These are phyloP conservation scores for Xestia rhomboidea DNA, from an alignment of 2,888 invertebrate species.

Conservation along the genomic window DNA sequence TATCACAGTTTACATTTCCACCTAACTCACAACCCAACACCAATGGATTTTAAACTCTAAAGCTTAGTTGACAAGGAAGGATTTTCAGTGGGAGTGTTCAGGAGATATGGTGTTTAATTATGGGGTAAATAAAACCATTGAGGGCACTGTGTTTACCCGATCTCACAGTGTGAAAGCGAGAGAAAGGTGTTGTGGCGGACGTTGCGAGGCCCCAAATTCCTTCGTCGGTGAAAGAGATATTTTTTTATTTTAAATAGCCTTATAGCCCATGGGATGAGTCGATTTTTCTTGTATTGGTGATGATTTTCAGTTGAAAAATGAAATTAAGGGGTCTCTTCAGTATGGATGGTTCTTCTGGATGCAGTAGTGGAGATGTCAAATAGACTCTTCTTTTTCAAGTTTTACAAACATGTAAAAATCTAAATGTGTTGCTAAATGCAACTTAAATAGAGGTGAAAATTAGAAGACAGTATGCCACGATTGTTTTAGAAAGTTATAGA, in stretches of 20 bases:
- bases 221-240: slow-evolving; percentile 78
- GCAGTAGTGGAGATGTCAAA: background rate
- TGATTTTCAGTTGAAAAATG: background rate
- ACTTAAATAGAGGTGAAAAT: background rate
- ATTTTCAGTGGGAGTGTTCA: slow-evolving; percentile 28
- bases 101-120: slow-evolving; percentile 61
- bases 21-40: background rate
- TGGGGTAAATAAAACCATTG: slow-evolving; percentile 66
- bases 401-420: background rate
- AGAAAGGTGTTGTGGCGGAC: slow-evolving; percentile 82
- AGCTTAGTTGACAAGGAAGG: background rate
- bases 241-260: slow-evolving; percentile 69
- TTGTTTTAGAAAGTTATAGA: no score
- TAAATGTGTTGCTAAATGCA: background rate
- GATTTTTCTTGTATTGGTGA: slow-evolving; percentile 55
- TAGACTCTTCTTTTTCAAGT: background rate
- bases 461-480: background rate
- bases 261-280: slow-evolving; percentile 43
- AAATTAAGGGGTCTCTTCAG: background rate
- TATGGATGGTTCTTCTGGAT: background rate
- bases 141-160: slow-evolving; percentile 81
- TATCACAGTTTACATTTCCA: slow-evolving; percentile 18
- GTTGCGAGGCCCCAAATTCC: slow-evolving; percentile 83
- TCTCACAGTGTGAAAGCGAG: slow-evolving; percentile 84
- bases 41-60: slow-evolving; percentile 48